phyloP scores from a whole-genome alignment of 2,113 vertebrate genomes.

The Hypanus sabinus region DNA sequence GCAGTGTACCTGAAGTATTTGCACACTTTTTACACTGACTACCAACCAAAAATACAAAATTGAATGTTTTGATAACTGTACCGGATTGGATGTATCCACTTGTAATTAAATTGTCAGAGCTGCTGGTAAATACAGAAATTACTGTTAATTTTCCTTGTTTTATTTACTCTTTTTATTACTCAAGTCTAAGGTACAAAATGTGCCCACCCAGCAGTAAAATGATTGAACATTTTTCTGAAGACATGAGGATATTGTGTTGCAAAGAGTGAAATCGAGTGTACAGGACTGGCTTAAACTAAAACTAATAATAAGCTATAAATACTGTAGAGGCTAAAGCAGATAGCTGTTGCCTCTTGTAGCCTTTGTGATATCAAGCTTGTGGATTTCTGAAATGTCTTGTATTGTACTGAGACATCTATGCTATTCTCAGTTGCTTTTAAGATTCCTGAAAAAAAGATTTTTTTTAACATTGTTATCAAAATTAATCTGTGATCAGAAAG shows the following conservation, averaged over 20 bases:
- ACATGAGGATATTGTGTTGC: neutral
- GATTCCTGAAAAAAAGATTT: neutral
- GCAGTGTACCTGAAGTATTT: neutral
- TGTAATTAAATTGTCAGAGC: slow-evolving; percentile 22
- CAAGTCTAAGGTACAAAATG: neutral
- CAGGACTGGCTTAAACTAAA: neutral
- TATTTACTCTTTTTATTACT: neutral
- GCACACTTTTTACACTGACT: neutral
- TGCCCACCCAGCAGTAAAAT: neutral
- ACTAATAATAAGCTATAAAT: neutral
- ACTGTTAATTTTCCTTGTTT: neutral
- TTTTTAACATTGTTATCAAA: neutral
- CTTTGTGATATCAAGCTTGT: neutral
- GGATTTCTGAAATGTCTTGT: neutral
- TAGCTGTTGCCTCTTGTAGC: neutral
- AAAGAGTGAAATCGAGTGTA: neutral
- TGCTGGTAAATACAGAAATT: neutral
- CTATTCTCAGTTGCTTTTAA: no score
- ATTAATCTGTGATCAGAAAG: neutral
- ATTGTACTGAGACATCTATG: neutral
- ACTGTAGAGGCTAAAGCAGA: neutral
- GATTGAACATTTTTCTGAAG: neutral
- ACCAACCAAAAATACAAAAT: neutral
- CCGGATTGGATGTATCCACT: neutral
- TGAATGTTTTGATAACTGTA: slow-evolving; percentile 5